Conservation (phyloP, 2,797 vertebrate species). For the Danio aesculapii region DNA sequence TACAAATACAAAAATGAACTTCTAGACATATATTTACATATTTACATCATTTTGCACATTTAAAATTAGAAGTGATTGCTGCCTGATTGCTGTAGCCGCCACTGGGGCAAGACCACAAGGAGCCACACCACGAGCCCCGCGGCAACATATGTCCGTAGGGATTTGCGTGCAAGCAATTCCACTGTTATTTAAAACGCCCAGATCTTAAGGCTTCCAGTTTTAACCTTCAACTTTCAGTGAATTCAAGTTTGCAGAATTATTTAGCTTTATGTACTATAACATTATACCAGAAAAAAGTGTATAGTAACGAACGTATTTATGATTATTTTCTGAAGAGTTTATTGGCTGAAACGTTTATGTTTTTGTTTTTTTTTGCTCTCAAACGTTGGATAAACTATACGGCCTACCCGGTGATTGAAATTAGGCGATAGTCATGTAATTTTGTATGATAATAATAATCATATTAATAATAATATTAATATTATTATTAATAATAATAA, state of each 20-base stretch:
- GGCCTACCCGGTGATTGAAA: no score
- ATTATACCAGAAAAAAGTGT: no score
- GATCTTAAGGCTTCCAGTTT: slow-evolving; percentile 9
- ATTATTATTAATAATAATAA: no score
- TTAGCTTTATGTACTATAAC: no score
- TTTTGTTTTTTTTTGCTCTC: no score
- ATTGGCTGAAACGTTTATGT: no score
- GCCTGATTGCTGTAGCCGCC: slow-evolving; percentile 60
- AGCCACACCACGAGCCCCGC: slow-evolving; percentile 69
- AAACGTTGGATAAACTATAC: no score
- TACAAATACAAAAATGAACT: not conserved
- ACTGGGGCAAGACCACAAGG: slow-evolving; percentile 67
- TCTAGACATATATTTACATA: not conserved
- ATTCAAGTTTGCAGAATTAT: not conserved
- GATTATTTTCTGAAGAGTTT: no score
- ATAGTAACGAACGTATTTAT: no score
- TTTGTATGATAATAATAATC: no score
- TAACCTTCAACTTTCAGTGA: not conserved
- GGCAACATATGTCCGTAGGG: slow-evolving; percentile 71
- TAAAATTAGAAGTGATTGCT: not conserved
- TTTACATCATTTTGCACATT: not conserved
- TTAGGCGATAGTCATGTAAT: no score
- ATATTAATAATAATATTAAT: no score
- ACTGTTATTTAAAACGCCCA: slow-evolving; percentile 70
- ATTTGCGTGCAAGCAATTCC: slow-evolving; percentile 76